phyloP scores from a whole-genome alignment of 2,888 invertebrate species.

The Acrocyrtus sp. region DNA sequence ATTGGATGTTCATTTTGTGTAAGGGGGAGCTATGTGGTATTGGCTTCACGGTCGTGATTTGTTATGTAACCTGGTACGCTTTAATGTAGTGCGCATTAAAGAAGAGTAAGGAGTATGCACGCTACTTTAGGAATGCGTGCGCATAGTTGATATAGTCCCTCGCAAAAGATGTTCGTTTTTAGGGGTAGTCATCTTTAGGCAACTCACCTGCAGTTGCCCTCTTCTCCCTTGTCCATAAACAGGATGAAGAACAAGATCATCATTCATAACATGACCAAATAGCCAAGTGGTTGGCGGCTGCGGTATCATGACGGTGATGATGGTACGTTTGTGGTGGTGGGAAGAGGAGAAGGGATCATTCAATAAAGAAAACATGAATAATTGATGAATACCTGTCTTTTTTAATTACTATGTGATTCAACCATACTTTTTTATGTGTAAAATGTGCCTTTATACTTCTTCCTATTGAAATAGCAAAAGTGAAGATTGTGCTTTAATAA shows the following conservation, averaged over 20 bases:
- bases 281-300: too few relatives aligned
- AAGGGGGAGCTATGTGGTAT: too few relatives aligned
- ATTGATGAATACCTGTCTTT: constrained; percentile 51
- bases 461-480: too few relatives aligned
- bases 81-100: too few relatives aligned
- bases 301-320: too few relatives aligned
- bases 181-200: not conserved
- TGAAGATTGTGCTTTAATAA: too few relatives aligned
- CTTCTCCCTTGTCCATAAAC: not conserved
- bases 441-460: too few relatives aligned
- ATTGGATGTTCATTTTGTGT: not conserved
- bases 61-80: not conserved
- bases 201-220: not conserved
- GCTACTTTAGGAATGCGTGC: too few relatives aligned
- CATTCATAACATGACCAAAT: not conserved
- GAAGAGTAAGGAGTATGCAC: too few relatives aligned
- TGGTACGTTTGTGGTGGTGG: not conserved
- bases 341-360: not conserved
- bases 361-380: constrained; percentile 27
- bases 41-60: not conserved
- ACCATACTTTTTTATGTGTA: too few relatives aligned
- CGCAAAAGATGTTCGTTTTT: too few relatives aligned
- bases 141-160: too few relatives aligned
- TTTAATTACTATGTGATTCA: constrained; percentile 51
- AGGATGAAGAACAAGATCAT: not conserved